phyloP scores from a whole-genome alignment of 1,140 invertebrate species.

The Aphis gossypii region DNA sequence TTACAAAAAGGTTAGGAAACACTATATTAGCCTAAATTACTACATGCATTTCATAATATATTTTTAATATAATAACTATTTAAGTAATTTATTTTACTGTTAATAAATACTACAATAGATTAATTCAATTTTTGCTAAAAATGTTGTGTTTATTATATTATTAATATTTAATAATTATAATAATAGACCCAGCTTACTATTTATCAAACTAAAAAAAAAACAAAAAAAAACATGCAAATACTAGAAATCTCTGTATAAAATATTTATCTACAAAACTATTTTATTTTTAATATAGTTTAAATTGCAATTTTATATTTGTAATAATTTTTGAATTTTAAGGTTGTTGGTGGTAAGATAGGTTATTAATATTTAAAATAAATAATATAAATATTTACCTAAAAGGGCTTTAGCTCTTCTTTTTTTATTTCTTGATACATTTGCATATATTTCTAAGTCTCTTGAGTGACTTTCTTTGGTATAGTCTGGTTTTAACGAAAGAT shows the following conservation, averaged over 20 bases:
- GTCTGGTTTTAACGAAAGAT: conserved; percentile 85
- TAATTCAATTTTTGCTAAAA: no score
- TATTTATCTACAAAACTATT: background rate
- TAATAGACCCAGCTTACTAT: background rate
- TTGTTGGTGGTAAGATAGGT: background rate
- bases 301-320: background rate
- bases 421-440: conserved; percentile 86
- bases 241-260: background rate
- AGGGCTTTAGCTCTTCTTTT: conserved; percentile 93
- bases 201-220: background rate
- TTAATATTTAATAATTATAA: no score
- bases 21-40: no score
- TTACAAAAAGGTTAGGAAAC: no score
- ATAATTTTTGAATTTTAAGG: background rate
- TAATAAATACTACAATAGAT: no score
- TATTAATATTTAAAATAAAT: conserved; percentile 15
- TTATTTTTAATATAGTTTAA: background rate
- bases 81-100: no score
- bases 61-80: no score
- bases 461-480: conserved; percentile 95
- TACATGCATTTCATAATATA: no score
- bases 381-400: conserved; percentile 68
- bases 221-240: background rate
- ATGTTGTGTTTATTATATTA: no score
- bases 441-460: conserved; percentile 92